Evolutionary conservation across 2,888 invertebrate genomes (phyloP).

Genomic region (Noctua pronuba): DNA sequence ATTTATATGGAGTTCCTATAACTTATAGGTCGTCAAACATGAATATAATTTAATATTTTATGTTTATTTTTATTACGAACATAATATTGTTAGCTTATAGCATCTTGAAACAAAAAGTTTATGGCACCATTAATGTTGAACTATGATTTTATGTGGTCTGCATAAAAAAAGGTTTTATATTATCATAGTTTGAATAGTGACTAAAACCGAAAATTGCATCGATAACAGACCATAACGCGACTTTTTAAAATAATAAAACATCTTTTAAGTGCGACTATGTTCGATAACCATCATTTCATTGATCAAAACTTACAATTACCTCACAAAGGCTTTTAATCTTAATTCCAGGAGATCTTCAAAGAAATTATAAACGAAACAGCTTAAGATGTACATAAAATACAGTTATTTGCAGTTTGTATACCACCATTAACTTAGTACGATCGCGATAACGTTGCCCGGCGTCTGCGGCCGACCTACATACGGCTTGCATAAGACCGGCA

Average conservation of each 20-base stretch:
- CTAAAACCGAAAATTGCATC: neutral
- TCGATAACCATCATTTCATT: conserved; percentile 14
- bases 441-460: conserved; percentile 70
- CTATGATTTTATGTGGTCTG: conserved; percentile 18
- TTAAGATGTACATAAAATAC: conserved; percentile 65
- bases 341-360: conserved; percentile 29
- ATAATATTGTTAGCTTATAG: conserved; percentile 22
- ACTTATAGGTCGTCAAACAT: conserved; percentile 32
- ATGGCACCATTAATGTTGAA: conserved; percentile 42
- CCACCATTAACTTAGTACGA: conserved; percentile 65
- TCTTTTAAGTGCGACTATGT: neutral
- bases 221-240: neutral
- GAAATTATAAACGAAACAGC: conserved; percentile 50
- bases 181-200: conserved; percentile 10
- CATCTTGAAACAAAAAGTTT: conserved; percentile 22
- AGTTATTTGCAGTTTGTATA: conserved; percentile 66
- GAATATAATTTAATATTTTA: conserved; percentile 42
- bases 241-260: neutral
- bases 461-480: conserved; percentile 74
- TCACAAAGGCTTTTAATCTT: conserved; percentile 17
- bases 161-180: conserved; percentile 1
- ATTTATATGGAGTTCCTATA: conserved; percentile 31
- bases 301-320: conserved; percentile 17
- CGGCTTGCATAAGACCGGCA: conserved; percentile 73
- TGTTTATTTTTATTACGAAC: conserved; percentile 45